A percentile compares a stretch with the other conserved stretches of the same genome.
Evolutionary conservation across 2,797 vertebrate genomes (phyloP).

Genomic region (Nyctibius grandis): DNA sequence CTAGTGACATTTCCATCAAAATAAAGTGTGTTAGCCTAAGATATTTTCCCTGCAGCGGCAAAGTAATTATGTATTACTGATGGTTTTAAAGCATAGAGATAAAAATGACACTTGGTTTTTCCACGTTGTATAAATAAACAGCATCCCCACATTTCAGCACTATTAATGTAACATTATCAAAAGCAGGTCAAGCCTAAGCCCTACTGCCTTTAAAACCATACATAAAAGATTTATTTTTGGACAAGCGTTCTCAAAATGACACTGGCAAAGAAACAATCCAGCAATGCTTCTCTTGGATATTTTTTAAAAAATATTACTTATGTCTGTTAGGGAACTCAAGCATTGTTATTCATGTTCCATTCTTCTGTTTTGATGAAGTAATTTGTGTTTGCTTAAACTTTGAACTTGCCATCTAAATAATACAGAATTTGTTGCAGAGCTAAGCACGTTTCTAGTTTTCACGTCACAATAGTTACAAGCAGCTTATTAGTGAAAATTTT

Average conservation of each 20-base stretch:
- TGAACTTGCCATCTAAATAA: conserved; percentile 5
- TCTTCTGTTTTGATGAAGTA: conserved; percentile 9
- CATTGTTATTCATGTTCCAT: not conserved
- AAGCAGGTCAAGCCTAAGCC: conserved; percentile 2
- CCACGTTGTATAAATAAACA: not conserved
- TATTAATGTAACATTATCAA: not conserved
- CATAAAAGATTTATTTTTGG: not conserved
- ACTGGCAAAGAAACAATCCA: not conserved
- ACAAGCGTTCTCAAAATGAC: not conserved
- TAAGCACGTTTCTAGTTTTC: not conserved
- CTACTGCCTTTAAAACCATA: not conserved
- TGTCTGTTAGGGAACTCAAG: not conserved
- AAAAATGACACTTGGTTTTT: not conserved
- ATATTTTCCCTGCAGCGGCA: conserved; percentile 12
- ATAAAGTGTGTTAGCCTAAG: conserved; percentile 23
- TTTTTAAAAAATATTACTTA: not conserved
- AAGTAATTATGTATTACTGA: conserved; percentile 11
- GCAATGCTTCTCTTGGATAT: not conserved
- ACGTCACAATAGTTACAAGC: not conserved
- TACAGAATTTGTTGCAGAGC: not conserved
- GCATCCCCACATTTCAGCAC: not conserved
- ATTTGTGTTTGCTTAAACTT: conserved; percentile 8
- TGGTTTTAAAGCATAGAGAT: conserved; percentile 1
- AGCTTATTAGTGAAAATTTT: not conserved
- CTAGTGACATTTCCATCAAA: conserved; percentile 33